Percentiles rank a stretch among this genome's conserved stretches.
Evolutionary conservation across 2,113 vertebrate genomes (phyloP).

Genomic region (Pterocles burchelli): DNA sequence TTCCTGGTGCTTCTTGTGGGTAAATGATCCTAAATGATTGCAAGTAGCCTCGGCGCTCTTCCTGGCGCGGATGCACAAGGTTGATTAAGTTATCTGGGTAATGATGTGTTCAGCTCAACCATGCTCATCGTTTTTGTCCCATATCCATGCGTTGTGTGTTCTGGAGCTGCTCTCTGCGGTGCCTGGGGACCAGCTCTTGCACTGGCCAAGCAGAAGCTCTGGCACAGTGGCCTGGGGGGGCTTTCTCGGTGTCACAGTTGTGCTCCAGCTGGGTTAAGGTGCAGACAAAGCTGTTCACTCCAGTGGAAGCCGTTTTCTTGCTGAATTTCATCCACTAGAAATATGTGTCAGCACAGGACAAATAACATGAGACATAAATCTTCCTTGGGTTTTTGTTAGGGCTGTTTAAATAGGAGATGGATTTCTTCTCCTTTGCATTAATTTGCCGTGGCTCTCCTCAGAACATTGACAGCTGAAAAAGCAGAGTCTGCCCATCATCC

Average conservation of each 20-base stretch:
- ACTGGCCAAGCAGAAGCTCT: not conserved
- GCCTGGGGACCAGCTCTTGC: not conserved
- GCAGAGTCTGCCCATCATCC: not conserved
- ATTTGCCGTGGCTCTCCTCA: not conserved
- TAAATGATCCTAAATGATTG: not conserved
- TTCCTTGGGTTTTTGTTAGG: not conserved
- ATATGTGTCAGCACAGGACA: not conserved
- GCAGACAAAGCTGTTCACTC: not conserved
- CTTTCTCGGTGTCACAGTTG: not conserved
- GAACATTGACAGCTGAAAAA: not conserved
- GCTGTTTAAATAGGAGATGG: not conserved
- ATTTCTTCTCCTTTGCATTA: not conserved
- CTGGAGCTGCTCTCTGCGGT: not conserved
- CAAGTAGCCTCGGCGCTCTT: not conserved
- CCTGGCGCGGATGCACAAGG: not conserved
- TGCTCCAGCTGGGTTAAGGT: not conserved
- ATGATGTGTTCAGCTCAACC: not conserved
- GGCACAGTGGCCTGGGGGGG: not conserved
- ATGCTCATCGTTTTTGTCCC: not conserved
- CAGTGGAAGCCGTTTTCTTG: not conserved
- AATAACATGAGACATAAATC: not conserved
- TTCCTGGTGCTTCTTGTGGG: not conserved
- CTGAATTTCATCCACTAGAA: not conserved
- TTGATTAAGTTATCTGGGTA: not conserved
- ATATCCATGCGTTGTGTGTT: not conserved